These are phyloP conservation scores for Ectemnius continuus DNA, from an alignment of 2,888 invertebrate genomes.

Conservation along the genomic window DNA sequence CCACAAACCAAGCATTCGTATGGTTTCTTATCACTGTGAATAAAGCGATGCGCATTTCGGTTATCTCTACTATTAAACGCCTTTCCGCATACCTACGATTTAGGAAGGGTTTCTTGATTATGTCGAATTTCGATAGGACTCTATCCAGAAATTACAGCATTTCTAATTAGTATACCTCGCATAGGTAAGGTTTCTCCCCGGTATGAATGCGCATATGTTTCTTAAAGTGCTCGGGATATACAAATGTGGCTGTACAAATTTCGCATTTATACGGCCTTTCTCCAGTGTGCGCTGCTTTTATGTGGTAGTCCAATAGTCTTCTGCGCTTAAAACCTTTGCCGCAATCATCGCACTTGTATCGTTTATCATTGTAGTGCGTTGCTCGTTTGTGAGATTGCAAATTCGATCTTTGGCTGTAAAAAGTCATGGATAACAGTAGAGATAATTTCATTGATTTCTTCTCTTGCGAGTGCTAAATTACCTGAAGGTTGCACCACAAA, in stretches of 20 bases:
- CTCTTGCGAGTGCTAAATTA: constrained; percentile 42
- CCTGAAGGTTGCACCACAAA: constrained; percentile 87
- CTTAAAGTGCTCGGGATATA: constrained; percentile 90
- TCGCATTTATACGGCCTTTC: constrained; percentile 88
- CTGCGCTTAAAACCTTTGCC: constrained; percentile 85
- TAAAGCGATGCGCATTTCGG: constrained; percentile 90
- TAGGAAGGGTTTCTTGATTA: background rate
- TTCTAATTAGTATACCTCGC: constrained; percentile 80
- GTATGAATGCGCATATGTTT: constrained; percentile 89
- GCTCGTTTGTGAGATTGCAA: constrained; percentile 88
- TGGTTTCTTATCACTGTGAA: constrained; percentile 92
- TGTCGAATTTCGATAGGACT: background rate
- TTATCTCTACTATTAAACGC: constrained; percentile 91
- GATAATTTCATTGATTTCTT: background rate
- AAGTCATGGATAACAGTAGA: background rate
- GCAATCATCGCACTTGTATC: constrained; percentile 86
- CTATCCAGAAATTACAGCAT: background rate
- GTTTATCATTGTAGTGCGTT: constrained; percentile 88
- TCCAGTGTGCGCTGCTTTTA: constrained; percentile 89
- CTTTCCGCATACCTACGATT: constrained; percentile 86
- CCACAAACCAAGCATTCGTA: constrained; percentile 91
- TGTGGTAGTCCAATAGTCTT: constrained; percentile 88
- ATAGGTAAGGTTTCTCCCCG: constrained; percentile 86
- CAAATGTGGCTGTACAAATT: constrained; percentile 87
- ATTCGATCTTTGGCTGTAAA: constrained; percentile 86